Evolutionary conservation across 2,113 vertebrate genomes (phyloP).

Genomic region (Caracal caracal): DNA sequence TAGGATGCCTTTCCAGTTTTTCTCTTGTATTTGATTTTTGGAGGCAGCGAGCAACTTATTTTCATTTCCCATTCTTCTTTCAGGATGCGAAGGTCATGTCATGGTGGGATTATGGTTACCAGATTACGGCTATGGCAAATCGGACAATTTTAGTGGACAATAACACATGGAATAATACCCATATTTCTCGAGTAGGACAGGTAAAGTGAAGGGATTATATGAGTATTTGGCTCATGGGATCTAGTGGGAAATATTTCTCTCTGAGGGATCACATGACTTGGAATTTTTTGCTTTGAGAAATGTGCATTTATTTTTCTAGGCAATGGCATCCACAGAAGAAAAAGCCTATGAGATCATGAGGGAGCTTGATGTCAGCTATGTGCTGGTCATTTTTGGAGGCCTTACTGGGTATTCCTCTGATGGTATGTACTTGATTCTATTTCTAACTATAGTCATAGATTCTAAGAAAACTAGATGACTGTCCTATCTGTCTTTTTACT

Average conservation of each 20-base stretch:
- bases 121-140: constrained; percentile 99
- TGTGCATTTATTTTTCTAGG: constrained; percentile 82
- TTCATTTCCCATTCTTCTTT: constrained; percentile 34
- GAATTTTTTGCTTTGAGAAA: constrained; percentile 36
- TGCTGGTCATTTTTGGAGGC: constrained; percentile 98
- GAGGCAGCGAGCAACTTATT: neutral
- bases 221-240: fast-evolving
- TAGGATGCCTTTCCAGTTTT: neutral
- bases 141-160: constrained; percentile 99
- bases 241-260: neutral
- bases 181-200: constrained; percentile 98
- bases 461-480: constrained; percentile 19
- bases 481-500: neutral
- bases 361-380: constrained; percentile 98
- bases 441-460: neutral
- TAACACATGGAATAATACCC: constrained; percentile 99
- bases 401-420: constrained; percentile 98
- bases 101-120: constrained; percentile 99
- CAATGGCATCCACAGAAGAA: constrained; percentile 98
- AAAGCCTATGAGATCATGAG: constrained; percentile 99
- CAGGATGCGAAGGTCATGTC: constrained; percentile 99
- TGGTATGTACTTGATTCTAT: constrained; percentile 85
- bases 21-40: neutral
- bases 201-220: constrained; percentile 78
- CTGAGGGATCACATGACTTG: neutral